Base-by-base conservation (phyloP, 2,888 invertebrate species). In the Oscheius myriophilus region DNA sequence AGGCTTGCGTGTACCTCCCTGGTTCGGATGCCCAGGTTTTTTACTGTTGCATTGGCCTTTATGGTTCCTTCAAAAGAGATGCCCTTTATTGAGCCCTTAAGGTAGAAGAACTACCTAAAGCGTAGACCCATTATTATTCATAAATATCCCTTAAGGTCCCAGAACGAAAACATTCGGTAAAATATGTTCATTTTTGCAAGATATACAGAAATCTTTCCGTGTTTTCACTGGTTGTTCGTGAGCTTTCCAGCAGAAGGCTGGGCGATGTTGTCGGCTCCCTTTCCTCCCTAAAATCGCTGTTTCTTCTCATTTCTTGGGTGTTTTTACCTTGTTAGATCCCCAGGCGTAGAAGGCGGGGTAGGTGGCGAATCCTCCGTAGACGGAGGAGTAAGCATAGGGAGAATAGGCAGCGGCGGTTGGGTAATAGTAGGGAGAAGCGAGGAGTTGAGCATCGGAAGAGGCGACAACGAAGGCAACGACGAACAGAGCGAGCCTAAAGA, bases 51-150 rank as follows among this genome's bases (percentile, higher is more conserved):
- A n/a, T n/a, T n/a, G n/a, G n/a, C n/a, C n/a, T n/a, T n/a, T n/a
- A n/a, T n/a, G n/a, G n/a, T n/a, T n/a, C n/a, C n/a, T n/a, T n/a
- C n/a, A n/a, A n/a, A n/a, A n/a, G n/a, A n/a, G n/a, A n/a, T n/a
- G n/a, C n/a, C n/a, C n/a, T n/a, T n/a, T n/a, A n/a, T n/a, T n/a
- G n/a, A n/a, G n/a, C n/a, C n/a, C n/a, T 71, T 21, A 67, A 85
- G 85, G 80, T 7, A 81, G 82, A 54, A 57, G 80, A 46, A 70
- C 76, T 33, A 79, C 77, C 9, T 85, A 85, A 75, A 64, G 73
- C 1, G 73, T 75, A 62, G 62, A 82, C 54, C 81, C 78, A 58
- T 45, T 57, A n/a, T 51, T 76, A 43, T 81, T 85, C 0, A 78
- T 84, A 71, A 59, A 69, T 12, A 75, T 84, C 21, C 51, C 80